A percentile compares a stretch with the other conserved stretches of the same genome.
phyloP scores from a whole-genome alignment of 2,888 invertebrate genomes.

The Morpho achilles region DNA sequence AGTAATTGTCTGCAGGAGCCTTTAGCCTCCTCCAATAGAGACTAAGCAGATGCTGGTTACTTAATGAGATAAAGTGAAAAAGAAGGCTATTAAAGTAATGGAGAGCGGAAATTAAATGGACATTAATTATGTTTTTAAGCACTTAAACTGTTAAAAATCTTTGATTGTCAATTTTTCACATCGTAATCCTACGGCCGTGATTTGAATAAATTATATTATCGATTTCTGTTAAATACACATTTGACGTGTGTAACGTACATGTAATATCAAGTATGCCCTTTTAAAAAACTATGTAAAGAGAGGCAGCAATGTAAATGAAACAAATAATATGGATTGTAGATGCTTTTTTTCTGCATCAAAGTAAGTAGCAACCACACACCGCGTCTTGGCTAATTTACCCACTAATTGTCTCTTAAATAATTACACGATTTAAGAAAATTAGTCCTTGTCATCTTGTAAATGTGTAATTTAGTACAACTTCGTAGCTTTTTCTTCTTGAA shows the following conservation, averaged over 20 bases:
- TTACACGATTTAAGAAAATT: conserved; percentile 31
- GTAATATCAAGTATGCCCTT: neutral
- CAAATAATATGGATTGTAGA: neutral
- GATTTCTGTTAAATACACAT: neutral
- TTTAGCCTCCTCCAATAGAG: neutral
- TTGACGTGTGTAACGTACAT: conserved; percentile 1
- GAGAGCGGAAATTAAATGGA: neutral
- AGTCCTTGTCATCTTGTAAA: conserved; percentile 27
- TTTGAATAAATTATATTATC: conserved; percentile 16
- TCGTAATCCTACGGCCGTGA: conserved; percentile 13
- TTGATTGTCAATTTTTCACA: conserved; percentile 18
- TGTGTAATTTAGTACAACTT: conserved; percentile 26
- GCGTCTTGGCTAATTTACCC: conserved; percentile 39
- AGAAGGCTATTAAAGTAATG: too few species aligned
- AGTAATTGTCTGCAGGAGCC: neutral
- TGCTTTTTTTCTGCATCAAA: conserved; percentile 1
- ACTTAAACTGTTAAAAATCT: conserved; percentile 1
- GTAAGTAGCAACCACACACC: conserved; percentile 41
- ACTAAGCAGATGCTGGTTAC: too few species aligned
- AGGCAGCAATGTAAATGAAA: conserved; percentile 4
- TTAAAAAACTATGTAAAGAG: neutral
- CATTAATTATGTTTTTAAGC: conserved; percentile 2
- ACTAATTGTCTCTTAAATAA: conserved; percentile 43
- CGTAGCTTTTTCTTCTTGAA: conserved; percentile 27
- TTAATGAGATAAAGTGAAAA: too few species aligned